Percentiles rank a stretch among this genome's conserved stretches.
Conservation (phyloP, 2,113 vertebrate species). For the Mellivora capensis region DNA sequence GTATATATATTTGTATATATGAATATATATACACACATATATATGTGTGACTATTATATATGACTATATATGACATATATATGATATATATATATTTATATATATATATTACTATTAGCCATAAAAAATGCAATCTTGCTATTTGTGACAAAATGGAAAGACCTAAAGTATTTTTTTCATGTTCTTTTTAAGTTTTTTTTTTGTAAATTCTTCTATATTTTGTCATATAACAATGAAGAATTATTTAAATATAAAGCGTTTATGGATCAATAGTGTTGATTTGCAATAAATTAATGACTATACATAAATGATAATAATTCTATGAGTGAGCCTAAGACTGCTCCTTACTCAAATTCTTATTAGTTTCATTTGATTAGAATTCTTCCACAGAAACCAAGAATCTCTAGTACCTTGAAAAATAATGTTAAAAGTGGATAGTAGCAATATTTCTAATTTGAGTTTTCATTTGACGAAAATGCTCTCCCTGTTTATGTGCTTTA, state of each 20-base stretch:
- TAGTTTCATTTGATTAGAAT: not conserved
- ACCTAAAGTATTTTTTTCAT: not conserved
- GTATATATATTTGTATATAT: not conserved
- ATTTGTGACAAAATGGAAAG: not conserved
- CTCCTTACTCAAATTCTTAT: not conserved
- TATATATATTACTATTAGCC: no score
- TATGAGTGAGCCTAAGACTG: not conserved
- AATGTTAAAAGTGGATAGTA: not conserved
- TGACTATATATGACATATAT: no score
- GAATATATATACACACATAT: not conserved
- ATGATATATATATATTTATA: no score
- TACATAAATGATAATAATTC: not conserved
- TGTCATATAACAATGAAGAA: not conserved
- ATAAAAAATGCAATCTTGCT: not conserved
- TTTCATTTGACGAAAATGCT: conserved; percentile 26
- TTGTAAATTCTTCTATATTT: not conserved
- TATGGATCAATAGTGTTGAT: not conserved
- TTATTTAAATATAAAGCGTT: not conserved
- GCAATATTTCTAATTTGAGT: not conserved
- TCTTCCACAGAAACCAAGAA: not conserved
- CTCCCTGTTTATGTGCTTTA: not conserved
- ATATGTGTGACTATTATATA: no score
- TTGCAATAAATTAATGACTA: not conserved
- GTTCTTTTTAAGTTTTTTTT: not conserved
- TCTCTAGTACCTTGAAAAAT: not conserved